These are phyloP conservation scores for Drosophila flavopinicola DNA, from an alignment of 2,888 invertebrate species.

Conservation along the genomic window DNA sequence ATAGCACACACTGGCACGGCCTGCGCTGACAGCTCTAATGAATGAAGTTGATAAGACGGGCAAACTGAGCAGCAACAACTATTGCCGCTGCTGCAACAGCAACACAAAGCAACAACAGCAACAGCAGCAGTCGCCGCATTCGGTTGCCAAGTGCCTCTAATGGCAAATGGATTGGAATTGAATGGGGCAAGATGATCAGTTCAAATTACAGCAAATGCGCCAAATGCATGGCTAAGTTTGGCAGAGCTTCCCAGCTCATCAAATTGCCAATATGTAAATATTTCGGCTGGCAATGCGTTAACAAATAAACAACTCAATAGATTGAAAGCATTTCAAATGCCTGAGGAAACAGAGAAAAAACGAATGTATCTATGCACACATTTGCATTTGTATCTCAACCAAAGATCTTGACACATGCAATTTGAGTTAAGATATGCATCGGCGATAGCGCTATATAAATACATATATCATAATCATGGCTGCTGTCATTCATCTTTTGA, in stretches of 20 bases:
- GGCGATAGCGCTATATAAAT: not conserved
- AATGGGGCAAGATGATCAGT: conserved; percentile 20
- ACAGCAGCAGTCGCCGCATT: conserved; percentile 27
- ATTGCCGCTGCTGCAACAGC: conserved; percentile 39
- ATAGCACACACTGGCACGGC: conserved; percentile 12
- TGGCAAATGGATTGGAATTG: conserved; percentile 31
- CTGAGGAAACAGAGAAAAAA: too few species aligned
- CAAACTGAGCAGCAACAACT: conserved; percentile 19
- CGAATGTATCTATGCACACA: not conserved
- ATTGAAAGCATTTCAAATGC: too few species aligned
- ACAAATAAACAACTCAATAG: too few species aligned
- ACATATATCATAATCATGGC: conserved; percentile 9
- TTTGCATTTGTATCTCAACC: not conserved
- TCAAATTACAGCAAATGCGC: conserved; percentile 22
- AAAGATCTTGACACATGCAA: conserved; percentile 14
- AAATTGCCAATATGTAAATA: conserved; percentile 8
- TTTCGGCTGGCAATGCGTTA: too few species aligned
- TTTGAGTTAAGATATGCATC: conserved; percentile 19
- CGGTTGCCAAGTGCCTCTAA: conserved; percentile 1
- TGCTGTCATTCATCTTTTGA: conserved; percentile 29
- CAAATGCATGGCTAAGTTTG: not conserved
- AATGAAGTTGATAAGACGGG: conserved; percentile 77
- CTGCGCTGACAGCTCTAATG: conserved; percentile 73
- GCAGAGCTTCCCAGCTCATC: not conserved
- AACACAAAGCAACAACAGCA: too few species aligned